Conservation (phyloP, 2,888 invertebrate genomes). For the Trichacis sp. region DNA sequence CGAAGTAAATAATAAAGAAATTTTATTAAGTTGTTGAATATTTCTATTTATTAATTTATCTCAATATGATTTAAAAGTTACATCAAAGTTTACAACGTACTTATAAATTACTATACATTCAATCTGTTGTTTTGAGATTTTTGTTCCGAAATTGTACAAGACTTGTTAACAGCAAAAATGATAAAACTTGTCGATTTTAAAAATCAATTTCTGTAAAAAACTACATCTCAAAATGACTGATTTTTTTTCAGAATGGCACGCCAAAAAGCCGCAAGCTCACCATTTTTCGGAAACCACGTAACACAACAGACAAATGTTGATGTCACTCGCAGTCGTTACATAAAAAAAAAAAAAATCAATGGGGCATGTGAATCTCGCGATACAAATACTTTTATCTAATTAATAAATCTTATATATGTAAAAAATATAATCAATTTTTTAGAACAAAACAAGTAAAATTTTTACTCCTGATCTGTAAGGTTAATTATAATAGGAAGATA, state of each 20-base stretch:
- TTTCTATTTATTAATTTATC: background rate
- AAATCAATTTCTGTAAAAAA: too few relatives aligned
- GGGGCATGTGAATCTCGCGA: too few relatives aligned
- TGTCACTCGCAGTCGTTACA: too few relatives aligned
- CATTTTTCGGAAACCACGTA: conserved; percentile 27
- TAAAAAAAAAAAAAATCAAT: too few relatives aligned
- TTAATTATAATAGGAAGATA: too few relatives aligned
- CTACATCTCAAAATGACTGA: too few relatives aligned
- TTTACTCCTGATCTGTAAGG: too few relatives aligned
- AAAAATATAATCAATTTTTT: conserved; percentile 6
- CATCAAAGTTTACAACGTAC: background rate
- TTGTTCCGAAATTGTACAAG: background rate
- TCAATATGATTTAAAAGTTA: background rate
- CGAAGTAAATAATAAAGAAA: conserved; percentile 48
- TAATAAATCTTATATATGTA: background rate
- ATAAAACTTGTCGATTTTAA: background rate
- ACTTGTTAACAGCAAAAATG: background rate
- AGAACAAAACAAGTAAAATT: too few relatives aligned
- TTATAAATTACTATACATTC: background rate
- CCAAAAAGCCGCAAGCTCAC: conserved; percentile 20
- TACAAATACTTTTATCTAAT: background rate
- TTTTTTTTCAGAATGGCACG: conserved; percentile 30
- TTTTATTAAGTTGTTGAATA: background rate
- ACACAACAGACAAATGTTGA: conserved; percentile 13
- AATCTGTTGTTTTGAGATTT: background rate